Evolutionary conservation across 2,888 invertebrate genomes (phyloP), one percentile per base, ranked within the genome.

Genomic region (Andricus curvator): DNA sequence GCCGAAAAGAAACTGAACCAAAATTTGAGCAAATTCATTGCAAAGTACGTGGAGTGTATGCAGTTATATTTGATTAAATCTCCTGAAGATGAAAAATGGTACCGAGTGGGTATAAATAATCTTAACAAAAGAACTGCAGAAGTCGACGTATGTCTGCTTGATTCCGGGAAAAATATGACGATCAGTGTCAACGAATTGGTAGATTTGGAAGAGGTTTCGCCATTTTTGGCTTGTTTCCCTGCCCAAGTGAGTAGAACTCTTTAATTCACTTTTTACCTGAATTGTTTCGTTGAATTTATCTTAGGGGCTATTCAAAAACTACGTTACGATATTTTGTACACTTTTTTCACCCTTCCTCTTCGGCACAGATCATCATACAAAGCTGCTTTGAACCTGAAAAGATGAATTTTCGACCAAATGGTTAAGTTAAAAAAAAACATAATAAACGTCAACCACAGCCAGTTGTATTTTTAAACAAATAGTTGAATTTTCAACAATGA

Each of bases 81-180:
- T 62, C 89, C 90, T 29, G 87, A 91, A 1, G 91, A 89, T 76
- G 86, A 88, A 2, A 89, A 90, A 56, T 93, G 94, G 94, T 93
- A 93, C 85, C 93, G 95, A 29, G 93, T 93, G 3, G 90, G 95
- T 9, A n/a, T 56, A n/a, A 89, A 93, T n/a, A 91, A 92, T 79
- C 91, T 92, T 85, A 88, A 91, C 5, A 37, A 6, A 48, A 13
- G 13, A 48, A 22, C 15, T 29, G 17, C 17, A 62, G 89, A 93
- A 64, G 93, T 93, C 0, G 93, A 93, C 82, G 93, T 95, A 5
- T 93, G 93, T 80, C 94, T 94, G 82, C 93, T 95, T 17, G 95
- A 95, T 86, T 92, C 93, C 83, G 95, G 95, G 0, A 91, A 93
- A 37, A 93, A 93, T 9, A 81, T 88, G 6, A 91, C 91, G 0